phyloP scores from a whole-genome alignment of 2,113 vertebrate genomes.

The Chrysemys picta region DNA sequence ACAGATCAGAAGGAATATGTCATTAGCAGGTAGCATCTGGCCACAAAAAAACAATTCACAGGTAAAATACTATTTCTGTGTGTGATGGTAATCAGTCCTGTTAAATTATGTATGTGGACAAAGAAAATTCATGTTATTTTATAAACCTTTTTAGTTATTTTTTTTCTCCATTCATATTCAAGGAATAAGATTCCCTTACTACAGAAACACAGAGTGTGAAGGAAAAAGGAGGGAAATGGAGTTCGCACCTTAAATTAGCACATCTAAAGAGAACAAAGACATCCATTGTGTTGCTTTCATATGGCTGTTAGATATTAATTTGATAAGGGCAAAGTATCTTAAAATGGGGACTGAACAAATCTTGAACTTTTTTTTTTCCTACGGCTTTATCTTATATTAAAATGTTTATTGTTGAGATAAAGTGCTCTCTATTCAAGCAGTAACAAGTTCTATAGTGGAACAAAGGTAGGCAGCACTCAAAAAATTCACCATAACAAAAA shows the following conservation, averaged over 20 bases:
- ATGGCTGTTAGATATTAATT: slow-evolving; percentile 63
- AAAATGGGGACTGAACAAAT: slow-evolving; percentile 39
- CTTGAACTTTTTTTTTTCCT: slow-evolving; percentile 9
- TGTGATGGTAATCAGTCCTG: not conserved
- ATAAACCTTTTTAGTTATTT: not conserved
- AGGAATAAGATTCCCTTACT: not conserved
- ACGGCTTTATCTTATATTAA: slow-evolving; percentile 60
- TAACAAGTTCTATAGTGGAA: slow-evolving; percentile 68
- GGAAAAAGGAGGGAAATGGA: slow-evolving; percentile 20
- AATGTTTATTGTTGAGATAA: slow-evolving; percentile 73
- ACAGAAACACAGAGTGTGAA: not conserved
- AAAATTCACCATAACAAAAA: slow-evolving; percentile 69
- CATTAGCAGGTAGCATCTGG: not conserved
- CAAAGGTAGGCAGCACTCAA: slow-evolving; percentile 59
- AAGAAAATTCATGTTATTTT: not conserved
- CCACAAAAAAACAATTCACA: not conserved
- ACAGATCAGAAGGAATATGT: not conserved
- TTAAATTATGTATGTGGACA: not conserved
- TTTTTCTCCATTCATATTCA: not conserved
- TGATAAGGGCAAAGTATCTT: slow-evolving; percentile 59
- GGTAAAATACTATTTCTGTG: not conserved
- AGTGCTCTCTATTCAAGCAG: slow-evolving; percentile 66
- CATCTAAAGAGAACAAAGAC: slow-evolving; percentile 53
- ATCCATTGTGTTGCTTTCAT: slow-evolving; percentile 49
- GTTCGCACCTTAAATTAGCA: slow-evolving; percentile 41